Conservation (phyloP, 2,888 invertebrate genomes). For the Agrochola circellaris region DNA sequence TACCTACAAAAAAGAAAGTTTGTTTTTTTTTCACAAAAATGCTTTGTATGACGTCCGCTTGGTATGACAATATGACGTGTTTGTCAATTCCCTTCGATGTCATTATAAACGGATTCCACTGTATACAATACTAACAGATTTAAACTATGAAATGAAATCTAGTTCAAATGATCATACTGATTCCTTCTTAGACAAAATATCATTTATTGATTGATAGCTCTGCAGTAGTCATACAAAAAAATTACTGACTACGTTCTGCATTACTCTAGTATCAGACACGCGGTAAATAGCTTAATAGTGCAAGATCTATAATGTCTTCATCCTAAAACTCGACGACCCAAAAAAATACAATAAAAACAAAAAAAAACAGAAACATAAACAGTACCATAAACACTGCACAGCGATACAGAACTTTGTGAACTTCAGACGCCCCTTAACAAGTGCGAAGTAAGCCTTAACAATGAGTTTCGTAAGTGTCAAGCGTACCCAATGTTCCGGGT, state of each 20-base stretch:
- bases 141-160: not conserved
- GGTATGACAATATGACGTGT: too few relatives aligned
- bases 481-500: slow-evolving; percentile 65
- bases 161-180: not conserved
- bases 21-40: too few relatives aligned
- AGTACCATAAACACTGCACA: slow-evolving; percentile 14
- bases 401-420: slow-evolving; percentile 29
- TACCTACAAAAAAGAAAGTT: too few relatives aligned
- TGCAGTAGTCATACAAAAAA: not conserved
- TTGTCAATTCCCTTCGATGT: too few relatives aligned
- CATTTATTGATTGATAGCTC: not conserved
- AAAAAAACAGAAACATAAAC: not conserved
- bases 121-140: too few relatives aligned
- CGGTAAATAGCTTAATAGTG: not conserved
- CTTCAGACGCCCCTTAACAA: slow-evolving; percentile 22
- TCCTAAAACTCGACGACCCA: too few relatives aligned
- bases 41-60: too few relatives aligned
- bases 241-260: too few relatives aligned
- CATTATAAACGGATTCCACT: too few relatives aligned
- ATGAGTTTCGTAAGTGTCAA: slow-evolving; percentile 76
- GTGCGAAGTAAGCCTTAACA: slow-evolving; percentile 62
- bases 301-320: too few relatives aligned
- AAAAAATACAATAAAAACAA: not conserved
- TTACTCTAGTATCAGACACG: not conserved
- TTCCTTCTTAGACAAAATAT: too few relatives aligned